Evolutionary conservation across 2,113 vertebrate genomes (phyloP), one percentile per base, ranked within the genome.

Genomic region (Ciconia stormi): DNA sequence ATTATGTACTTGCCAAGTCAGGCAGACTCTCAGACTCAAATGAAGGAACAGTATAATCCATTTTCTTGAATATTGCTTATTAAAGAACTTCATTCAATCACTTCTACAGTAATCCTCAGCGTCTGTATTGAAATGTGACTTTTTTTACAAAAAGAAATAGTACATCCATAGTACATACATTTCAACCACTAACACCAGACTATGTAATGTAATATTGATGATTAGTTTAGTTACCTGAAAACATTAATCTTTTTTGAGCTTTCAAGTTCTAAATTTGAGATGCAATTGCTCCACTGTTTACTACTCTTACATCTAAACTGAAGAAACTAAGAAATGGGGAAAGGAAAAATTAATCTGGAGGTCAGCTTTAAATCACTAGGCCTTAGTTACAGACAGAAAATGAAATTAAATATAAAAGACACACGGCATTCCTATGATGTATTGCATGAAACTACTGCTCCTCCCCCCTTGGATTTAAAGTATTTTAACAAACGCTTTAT

Each of bases 241-340:
- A 74, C 18, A 82, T 29, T 67, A 22, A 71, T 85, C 11, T 90
- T 82, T 86, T 95, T 72, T 88, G 53, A 89, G 55, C 27, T 89
- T 86, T 93, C 86, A 95, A 66, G 46, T 78, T 89, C 91, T 92
- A 83, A 62, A 84, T 70, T 58, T 78, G 47, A 79, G 44, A 87
- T 62, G 69, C 17, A 70, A 96, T 71, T 88, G 40, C 66, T 86
- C 65, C 53, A 88, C 80, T 95, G 76, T 83, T 76, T 84, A 83
- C 72, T 94, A 89, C 40, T 85, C 59, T 34, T 73, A 88, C 30
- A 90, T 76, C 49, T 89, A 50, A 92, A 76, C 55, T 89, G 49
- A 77, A 87, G 76, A 81, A 84, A 76, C 62, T 86, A 95, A 90
- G 71, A 86, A 77, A 82, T 4, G 4, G 50, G 72, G 72, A 88